A percentile compares a stretch with the other conserved stretches of the same genome.
Conservation (phyloP, 2,797 vertebrate species). For the Vultur gryphus region DNA sequence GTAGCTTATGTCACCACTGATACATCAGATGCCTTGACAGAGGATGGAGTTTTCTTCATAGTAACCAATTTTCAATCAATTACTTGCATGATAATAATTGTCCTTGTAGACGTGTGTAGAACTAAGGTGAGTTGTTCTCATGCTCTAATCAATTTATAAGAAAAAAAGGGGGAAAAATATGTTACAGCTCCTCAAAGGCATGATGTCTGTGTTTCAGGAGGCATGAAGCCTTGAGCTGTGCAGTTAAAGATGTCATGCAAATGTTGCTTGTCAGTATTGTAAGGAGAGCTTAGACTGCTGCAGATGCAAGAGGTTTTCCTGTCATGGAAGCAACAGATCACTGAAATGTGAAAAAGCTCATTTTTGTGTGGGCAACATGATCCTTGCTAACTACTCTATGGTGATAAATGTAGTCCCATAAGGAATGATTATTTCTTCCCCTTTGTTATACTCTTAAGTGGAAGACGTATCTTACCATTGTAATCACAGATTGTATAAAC, state of each 20-base stretch:
- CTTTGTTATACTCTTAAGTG: background rate
- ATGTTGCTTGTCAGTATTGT: background rate
- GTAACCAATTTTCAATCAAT: background rate
- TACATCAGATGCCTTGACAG: background rate
- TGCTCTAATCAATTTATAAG: background rate
- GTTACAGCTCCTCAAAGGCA: background rate
- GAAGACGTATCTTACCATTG: background rate
- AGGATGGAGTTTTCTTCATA: background rate
- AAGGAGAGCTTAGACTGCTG: background rate
- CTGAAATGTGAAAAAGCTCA: background rate
- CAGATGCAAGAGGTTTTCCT: background rate
- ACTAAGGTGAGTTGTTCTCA: background rate
- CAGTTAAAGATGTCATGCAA: accelerated
- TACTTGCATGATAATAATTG: background rate
- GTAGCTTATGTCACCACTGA: background rate
- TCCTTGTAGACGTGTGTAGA: background rate
- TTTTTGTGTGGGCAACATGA: background rate
- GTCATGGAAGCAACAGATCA: background rate
- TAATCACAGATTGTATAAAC: background rate
- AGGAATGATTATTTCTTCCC: background rate
- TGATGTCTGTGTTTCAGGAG: background rate
- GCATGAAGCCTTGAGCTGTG: background rate
- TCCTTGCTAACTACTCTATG: background rate
- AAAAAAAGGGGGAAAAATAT: background rate
- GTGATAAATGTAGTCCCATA: background rate